Conservation (phyloP, 2,888 invertebrate genomes). For the Acleris literana region DNA sequence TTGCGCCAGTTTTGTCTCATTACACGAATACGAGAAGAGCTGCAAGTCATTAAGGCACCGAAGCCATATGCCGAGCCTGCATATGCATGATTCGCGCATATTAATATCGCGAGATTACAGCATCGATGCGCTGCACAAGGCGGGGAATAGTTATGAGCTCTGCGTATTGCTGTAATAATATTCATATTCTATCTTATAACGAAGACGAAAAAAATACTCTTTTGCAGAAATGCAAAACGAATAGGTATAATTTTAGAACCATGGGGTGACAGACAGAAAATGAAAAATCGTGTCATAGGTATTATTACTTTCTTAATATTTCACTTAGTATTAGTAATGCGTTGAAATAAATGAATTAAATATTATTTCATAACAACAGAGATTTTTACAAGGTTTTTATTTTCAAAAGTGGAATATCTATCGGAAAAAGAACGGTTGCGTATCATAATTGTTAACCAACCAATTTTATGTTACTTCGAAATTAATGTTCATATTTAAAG, state of each 20-base stretch:
- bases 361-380: too few relatives aligned
- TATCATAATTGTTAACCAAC: not conserved
- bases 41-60: constrained; percentile 59
- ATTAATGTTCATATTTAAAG: not conserved
- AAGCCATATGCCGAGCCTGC: constrained; percentile 57
- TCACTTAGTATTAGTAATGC: too few relatives aligned
- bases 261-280: too few relatives aligned
- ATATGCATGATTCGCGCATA: constrained; percentile 69
- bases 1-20: constrained; percentile 23
- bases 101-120: constrained; percentile 62
- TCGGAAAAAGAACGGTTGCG: too few relatives aligned
- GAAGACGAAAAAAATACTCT: not conserved
- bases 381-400: too few relatives aligned
- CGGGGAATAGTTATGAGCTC: constrained; percentile 21
- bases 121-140: constrained; percentile 43
- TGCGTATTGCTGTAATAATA: constrained; percentile 3
- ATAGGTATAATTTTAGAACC: too few relatives aligned
- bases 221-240: too few relatives aligned
- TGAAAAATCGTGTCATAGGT: too few relatives aligned
- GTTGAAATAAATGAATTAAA: too few relatives aligned
- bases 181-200: constrained; percentile 1
- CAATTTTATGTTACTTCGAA: not conserved
- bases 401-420: too few relatives aligned
- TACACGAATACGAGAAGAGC: constrained; percentile 44
- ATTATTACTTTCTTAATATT: too few relatives aligned